Base-by-base conservation (phyloP, 2,888 invertebrate genomes). In the Lasiommata megera region DNA sequence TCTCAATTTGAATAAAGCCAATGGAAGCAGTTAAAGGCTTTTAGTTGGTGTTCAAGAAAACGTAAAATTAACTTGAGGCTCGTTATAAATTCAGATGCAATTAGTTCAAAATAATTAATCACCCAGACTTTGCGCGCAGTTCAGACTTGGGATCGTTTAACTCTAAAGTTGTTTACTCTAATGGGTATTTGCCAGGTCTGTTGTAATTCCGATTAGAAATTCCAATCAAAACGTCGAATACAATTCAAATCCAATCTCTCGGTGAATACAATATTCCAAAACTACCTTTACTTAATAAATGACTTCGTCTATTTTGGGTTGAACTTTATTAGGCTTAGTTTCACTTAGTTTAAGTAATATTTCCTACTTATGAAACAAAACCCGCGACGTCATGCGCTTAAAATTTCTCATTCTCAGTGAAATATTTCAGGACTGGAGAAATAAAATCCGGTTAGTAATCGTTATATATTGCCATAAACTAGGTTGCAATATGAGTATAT, bases 31-130 rank as follows among this genome's bases (percentile, higher is more conserved):
- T 46, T 53, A 53, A 43, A 60, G 48, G 51, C 54, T 40, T 52
- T 51, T 37, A 36, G 41, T 16, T 48, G 43, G 51, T 47, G 50
- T 54, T 46, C 37, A 53, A 46, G 52, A 58, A 61, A 58, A 61
- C 55, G 58, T 61, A 48, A 58, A 58, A 61, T 58, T 58, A 57
- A 58, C 55, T 61, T 48, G 38, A n/a, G 52, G 55, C 37, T 53
- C 53, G 48, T 53, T 58, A 43, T 18, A 52, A 52, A 52, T 58
- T 48, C 58, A 48, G 31, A 58, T 52, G 52, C 52, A 34, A 48
- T 41, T 47, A 37, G 52, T 53, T 55, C 52, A 40, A 43, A 41
- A 55, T 46, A 55, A 53, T 48, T 61, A 55, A 51, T 60, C 37
- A 17, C 52, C 31, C 8, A 14, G 36, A 54, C 53, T 58, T 52